phyloP scores from a whole-genome alignment of 2,888 invertebrate genomes.

The Frankliniella intonsa region DNA sequence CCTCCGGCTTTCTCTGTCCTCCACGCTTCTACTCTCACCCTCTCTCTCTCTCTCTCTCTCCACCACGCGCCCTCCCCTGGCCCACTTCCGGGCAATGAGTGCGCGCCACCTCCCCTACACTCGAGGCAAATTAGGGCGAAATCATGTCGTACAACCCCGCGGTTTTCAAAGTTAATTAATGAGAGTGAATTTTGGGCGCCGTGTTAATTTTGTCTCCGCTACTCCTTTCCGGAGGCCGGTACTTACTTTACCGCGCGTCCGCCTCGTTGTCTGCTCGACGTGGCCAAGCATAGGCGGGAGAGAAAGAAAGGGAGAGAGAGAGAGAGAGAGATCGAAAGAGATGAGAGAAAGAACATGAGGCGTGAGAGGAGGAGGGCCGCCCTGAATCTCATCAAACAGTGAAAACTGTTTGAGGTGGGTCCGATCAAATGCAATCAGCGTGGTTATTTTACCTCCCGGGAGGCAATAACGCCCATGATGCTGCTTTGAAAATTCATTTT shows the following conservation, averaged over 20 bases:
- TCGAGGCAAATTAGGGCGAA: slow-evolving; percentile 17
- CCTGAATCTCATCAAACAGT: too few relatives aligned
- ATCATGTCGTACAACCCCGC: not conserved
- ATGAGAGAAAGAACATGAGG: too few relatives aligned
- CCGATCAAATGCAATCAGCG: not conserved
- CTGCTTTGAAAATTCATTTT: slow-evolving; percentile 10
- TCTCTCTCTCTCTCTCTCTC: slow-evolving; percentile 1
- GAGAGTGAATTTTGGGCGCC: not conserved
- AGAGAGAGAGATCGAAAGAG: not conserved
- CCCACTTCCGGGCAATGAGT: not conserved
- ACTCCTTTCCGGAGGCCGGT: too few relatives aligned
- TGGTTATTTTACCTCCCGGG: not conserved
- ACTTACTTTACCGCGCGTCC: too few relatives aligned
- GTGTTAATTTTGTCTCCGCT: too few relatives aligned
- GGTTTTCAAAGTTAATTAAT: slow-evolving; percentile 7
- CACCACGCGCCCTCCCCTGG: not conserved
- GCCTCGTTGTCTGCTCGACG: too few relatives aligned
- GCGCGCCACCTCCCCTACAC: not conserved
- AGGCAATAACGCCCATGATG: not conserved
- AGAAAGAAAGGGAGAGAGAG: not conserved
- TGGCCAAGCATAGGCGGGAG: not conserved
- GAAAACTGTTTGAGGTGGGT: not conserved
- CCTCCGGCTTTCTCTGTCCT: not conserved
- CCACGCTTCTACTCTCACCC: not conserved
- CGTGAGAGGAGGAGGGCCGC: too few relatives aligned